A percentile compares a stretch with the other conserved stretches of the same genome.
phyloP scores from a whole-genome alignment of 1,140 invertebrate species.

The Drosophila rufa region DNA sequence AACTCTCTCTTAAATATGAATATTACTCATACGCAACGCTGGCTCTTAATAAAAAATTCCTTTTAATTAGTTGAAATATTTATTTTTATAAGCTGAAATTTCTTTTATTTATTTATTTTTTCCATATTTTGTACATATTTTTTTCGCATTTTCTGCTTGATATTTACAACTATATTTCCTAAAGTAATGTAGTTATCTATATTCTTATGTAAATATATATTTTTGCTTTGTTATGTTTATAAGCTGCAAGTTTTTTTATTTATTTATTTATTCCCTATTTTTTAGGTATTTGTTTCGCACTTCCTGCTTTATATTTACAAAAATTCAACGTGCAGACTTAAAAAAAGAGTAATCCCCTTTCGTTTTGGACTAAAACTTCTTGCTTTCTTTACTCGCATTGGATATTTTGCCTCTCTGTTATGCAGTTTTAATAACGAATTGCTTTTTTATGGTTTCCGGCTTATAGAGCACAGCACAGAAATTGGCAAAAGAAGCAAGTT shows the following conservation, averaged over 20 bases:
- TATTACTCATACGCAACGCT: constrained; percentile 5
- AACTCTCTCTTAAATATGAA: not conserved
- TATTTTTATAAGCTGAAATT: not conserved
- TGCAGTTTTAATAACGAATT: constrained; percentile 83
- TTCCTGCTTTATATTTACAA: too few species aligned
- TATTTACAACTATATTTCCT: too few species aligned
- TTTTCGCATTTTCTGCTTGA: too few species aligned
- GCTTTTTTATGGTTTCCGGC: constrained; percentile 82
- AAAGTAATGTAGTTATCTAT: too few species aligned
- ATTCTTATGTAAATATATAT: too few species aligned
- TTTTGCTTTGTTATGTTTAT: too few species aligned
- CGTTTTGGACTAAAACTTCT: not conserved
- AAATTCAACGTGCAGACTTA: too few species aligned
- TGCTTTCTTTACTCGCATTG: constrained; percentile 37
- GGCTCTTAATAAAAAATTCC: not conserved
- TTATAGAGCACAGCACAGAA: constrained; percentile 66
- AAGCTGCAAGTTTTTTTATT: not conserved
- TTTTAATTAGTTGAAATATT: not conserved
- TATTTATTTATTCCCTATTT: not conserved
- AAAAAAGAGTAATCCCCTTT: constrained; percentile 17
- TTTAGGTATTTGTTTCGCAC: too few species aligned
- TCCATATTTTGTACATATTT: not conserved
- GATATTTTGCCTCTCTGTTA: constrained; percentile 45
- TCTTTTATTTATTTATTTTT: not conserved
- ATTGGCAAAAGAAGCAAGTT: constrained; percentile 68